Conservation (phyloP, 2,113 vertebrate genomes). For the Poicephalus gulielmi region DNA sequence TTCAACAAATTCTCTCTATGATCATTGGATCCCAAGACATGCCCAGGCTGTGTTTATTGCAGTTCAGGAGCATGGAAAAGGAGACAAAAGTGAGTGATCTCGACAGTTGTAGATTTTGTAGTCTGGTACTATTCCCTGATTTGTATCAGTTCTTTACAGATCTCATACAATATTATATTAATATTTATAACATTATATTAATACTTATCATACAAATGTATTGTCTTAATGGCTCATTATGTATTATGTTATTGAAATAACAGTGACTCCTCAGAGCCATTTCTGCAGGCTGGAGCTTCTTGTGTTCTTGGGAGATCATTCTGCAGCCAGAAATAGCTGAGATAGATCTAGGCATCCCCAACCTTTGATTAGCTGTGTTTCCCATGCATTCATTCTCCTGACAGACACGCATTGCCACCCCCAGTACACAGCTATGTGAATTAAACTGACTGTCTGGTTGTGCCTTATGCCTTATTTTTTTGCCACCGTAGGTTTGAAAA, state of each 20-base stretch:
- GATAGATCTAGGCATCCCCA: background rate
- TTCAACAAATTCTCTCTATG: background rate
- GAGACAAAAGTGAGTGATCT: background rate
- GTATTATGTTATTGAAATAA: background rate
- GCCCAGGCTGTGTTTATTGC: background rate
- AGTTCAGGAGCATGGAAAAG: background rate
- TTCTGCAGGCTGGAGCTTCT: background rate
- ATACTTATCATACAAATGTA: background rate
- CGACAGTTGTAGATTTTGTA: background rate
- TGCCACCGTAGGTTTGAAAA: background rate
- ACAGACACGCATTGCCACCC: background rate
- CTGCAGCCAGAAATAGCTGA: background rate
- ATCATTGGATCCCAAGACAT: background rate
- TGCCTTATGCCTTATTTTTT: background rate
- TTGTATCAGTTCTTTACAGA: background rate
- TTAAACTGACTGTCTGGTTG: background rate
- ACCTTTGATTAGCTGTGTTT: background rate
- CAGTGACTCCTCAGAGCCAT: background rate
- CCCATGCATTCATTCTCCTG: background rate
- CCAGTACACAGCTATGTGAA: background rate
- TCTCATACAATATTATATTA: background rate
- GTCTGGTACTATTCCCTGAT: background rate
- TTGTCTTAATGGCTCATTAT: background rate
- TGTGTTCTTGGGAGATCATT: background rate
- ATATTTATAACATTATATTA: background rate